Evolutionary conservation across 2,888 invertebrate genomes (phyloP).

Genomic region (Noctua fimbriata): DNA sequence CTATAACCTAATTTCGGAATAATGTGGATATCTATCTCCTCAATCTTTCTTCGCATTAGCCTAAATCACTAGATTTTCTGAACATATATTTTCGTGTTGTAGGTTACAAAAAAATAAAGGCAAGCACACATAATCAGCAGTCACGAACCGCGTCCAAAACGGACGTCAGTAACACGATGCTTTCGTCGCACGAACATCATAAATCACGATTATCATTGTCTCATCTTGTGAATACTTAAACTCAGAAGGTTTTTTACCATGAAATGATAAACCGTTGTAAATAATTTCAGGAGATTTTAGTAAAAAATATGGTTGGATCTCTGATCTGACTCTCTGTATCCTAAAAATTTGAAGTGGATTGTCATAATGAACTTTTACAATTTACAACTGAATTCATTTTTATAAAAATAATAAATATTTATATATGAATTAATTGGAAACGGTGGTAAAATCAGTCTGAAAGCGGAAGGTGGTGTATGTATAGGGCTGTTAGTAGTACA

Average conservation of each 20-base stretch:
- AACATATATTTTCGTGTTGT: constrained; percentile 8
- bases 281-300: not conserved
- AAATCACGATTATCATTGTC: constrained; percentile 69
- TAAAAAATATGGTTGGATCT: not conserved
- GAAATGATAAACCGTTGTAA: not conserved
- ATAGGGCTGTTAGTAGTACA: not conserved
- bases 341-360: not conserved
- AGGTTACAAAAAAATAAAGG: constrained; percentile 34
- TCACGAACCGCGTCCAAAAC: constrained; percentile 60
- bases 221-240: constrained; percentile 64
- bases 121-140: constrained; percentile 58
- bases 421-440: not conserved
- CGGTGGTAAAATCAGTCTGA: not conserved
- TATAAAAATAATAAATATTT: not conserved
- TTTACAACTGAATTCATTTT: not conserved
- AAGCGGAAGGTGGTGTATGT: not conserved
- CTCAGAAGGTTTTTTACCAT: constrained; percentile 29
- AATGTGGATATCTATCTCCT: constrained; percentile 3
- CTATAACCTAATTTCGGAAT: constrained; percentile 29
- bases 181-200: constrained; percentile 68
- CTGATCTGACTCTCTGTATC: not conserved
- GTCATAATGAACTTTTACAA: not conserved
- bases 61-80: constrained; percentile 1
- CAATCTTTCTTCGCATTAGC: constrained; percentile 11
- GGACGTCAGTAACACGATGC: constrained; percentile 60